Base-by-base conservation (phyloP, 2,888 invertebrate genomes). In the Tribolium freemani region DNA sequence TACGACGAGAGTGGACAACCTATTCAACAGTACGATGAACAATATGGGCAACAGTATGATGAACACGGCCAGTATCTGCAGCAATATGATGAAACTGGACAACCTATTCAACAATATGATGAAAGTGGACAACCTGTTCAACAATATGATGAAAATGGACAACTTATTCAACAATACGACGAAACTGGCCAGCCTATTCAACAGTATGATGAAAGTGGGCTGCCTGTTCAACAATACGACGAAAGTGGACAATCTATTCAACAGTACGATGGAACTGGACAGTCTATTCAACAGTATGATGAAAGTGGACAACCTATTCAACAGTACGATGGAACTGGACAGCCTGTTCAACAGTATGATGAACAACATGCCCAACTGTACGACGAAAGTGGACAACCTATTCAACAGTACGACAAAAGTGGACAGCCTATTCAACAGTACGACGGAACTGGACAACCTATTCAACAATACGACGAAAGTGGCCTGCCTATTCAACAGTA, bases 261-360 rank as follows among this genome's bases (percentile, higher is more conserved):
- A 31, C 13, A 26, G 38, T 80, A 77, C 64, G 78, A 78, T 20
- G 77, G 78, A 68, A 76, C 76, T 61, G 77, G 75, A 3, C 78
- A 77, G 46, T 66, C 64, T 5, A 61, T 76, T 56, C 72, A 70
- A 45, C 45, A 45, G 16, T 16, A 45, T 31, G 44, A 13, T 13
- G 38, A 76, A 38, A 66, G 45, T 30, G 74, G 73, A 26, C 76
- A 78, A 21, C 69, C 63, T 9, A 53, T 61, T n/a, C 68, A 63
- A 30, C 75, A 79, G 16, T 82, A 83, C 58, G 80, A 83, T 46
- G 77, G 78, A 72, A 77, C 75, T 67, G 78, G 75, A 8, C 77
- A 79, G 58, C 72, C 57, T 5, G 0, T n/a, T 8, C 63, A 82
- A 66, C 77, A 79, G 75, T 78, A 78, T 61, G 76, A 56, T 1